Conservation (phyloP, 2,797 vertebrate species). For the Steatocranus sp. region DNA sequence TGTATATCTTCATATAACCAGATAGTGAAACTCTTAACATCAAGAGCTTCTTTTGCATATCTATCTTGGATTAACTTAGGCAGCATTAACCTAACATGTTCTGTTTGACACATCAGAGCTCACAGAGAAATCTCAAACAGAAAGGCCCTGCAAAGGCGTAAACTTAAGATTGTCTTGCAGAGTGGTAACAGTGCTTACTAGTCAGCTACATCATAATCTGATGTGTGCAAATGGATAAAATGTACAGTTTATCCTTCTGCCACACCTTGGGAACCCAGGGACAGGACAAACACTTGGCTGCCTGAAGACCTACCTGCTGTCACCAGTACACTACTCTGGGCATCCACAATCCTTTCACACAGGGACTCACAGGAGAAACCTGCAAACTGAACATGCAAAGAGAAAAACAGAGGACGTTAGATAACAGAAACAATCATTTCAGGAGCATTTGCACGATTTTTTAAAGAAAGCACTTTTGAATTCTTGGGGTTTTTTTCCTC, state of each 20-base stretch:
- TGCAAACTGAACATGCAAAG: slow-evolving; percentile 72
- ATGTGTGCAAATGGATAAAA: background rate
- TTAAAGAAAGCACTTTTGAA: background rate
- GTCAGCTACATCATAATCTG: background rate
- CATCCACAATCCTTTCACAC: slow-evolving; percentile 76
- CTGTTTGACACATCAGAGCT: background rate
- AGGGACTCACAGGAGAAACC: slow-evolving; percentile 81
- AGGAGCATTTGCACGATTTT: accelerated
- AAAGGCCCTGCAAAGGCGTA: background rate
- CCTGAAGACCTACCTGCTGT: slow-evolving; percentile 71
- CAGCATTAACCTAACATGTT: background rate
- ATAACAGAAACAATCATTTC: background rate
- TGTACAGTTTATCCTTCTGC: background rate
- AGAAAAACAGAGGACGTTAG: background rate
- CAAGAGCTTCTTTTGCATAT: background rate
- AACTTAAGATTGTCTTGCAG: background rate
- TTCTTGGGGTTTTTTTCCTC: background rate
- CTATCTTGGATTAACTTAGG: background rate
- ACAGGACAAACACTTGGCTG: background rate
- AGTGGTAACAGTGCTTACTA: background rate
- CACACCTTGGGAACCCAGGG: background rate
- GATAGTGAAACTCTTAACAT: background rate
- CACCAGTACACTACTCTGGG: slow-evolving; percentile 73
- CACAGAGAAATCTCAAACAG: background rate
- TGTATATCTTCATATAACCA: background rate